Percentiles rank a stretch among this genome's conserved stretches.
phyloP scores from a whole-genome alignment of 2,888 invertebrate species.

The Catotricha subobsoleta region DNA sequence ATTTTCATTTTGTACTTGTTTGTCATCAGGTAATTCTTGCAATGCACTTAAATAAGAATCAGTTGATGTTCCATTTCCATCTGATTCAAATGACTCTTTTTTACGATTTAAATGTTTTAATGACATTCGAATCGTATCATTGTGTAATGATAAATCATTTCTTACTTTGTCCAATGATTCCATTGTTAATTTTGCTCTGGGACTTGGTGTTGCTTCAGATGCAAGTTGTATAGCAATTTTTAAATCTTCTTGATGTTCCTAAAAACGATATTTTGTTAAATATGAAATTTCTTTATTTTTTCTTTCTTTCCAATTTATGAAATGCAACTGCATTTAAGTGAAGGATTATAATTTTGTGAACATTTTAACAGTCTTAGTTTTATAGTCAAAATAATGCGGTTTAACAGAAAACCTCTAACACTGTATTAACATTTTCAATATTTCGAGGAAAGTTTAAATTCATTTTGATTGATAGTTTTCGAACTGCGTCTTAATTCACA shows the following conservation, averaged over 20 bases:
- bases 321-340: too few relatives aligned
- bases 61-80: neutral
- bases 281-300: too few relatives aligned
- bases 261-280: too few relatives aligned
- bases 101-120: slow-evolving; percentile 19
- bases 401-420: too few relatives aligned
- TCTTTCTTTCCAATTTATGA: too few relatives aligned
- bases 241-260: slow-evolving; percentile 15
- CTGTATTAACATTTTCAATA: too few relatives aligned
- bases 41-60: neutral
- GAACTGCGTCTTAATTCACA: too few relatives aligned
- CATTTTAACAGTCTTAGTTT: too few relatives aligned
- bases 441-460: too few relatives aligned
- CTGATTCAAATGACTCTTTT: neutral
- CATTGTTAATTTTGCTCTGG: slow-evolving; percentile 11
- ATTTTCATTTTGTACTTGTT: slow-evolving; percentile 4
- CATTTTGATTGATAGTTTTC: too few relatives aligned
- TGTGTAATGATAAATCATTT: slow-evolving; percentile 24
- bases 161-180: slow-evolving; percentile 20
- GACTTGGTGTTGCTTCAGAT: slow-evolving; percentile 12
- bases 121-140: slow-evolving; percentile 24
- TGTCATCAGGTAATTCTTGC: slow-evolving; percentile 4
- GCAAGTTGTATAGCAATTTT: slow-evolving; percentile 14
- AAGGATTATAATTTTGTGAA: too few relatives aligned
- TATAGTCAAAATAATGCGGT: too few relatives aligned